phyloP scores from a whole-genome alignment of 1,140 invertebrate species.

The Bombus superbus region DNA sequence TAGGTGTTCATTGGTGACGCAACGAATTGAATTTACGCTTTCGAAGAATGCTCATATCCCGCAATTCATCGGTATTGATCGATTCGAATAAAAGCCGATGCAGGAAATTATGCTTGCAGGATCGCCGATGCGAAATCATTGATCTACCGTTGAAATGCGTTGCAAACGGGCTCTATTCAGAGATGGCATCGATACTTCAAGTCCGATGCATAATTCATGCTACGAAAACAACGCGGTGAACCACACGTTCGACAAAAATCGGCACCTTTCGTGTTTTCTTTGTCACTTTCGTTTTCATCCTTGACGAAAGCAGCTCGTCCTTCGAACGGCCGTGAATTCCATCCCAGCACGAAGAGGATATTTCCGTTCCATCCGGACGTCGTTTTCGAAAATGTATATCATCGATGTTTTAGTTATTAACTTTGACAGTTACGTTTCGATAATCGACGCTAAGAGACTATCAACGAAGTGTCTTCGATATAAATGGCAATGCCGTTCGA shows the following conservation, averaged over 20 bases:
- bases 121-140: slow-evolving; percentile 44
- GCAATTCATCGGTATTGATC: neutral
- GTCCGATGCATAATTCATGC: slow-evolving; percentile 57
- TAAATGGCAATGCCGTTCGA: no score
- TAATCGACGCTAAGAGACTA: no score
- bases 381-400: neutral
- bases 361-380: neutral
- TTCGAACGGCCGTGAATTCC: neutral
- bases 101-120: slow-evolving; percentile 25
- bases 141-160: slow-evolving; percentile 17
- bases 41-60: neutral
- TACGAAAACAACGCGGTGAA: slow-evolving; percentile 17
- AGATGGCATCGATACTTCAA: slow-evolving; percentile 32
- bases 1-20: neutral
- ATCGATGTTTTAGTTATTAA: no score
- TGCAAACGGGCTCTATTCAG: slow-evolving; percentile 29
- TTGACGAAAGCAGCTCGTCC: neutral
- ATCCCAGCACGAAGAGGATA: neutral
- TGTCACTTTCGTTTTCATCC: neutral
- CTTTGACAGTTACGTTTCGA: no score
- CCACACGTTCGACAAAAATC: neutral
- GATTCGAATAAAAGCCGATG: slow-evolving; percentile 19
- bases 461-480: no score
- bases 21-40: neutral
- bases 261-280: neutral